Conservation (phyloP, 1,140 invertebrate genomes). For the Akabosia matsudoensis region DNA sequence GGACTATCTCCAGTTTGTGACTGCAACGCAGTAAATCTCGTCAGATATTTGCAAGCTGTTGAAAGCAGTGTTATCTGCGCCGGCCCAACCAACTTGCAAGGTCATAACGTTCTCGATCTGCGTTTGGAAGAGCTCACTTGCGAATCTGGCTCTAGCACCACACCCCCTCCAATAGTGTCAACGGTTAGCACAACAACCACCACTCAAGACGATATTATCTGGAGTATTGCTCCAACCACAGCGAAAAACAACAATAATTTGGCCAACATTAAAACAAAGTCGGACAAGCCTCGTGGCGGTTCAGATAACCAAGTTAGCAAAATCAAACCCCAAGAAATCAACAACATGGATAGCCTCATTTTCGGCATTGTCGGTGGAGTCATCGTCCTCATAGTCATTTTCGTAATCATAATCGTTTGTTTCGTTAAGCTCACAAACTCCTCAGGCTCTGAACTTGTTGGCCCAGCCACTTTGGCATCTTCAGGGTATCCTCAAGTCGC, state of each 20-base stretch:
- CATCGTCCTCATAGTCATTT: conserved; percentile 80
- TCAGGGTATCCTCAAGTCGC: conserved; percentile 32
- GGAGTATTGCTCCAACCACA: conserved; percentile 69
- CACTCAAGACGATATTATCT: conserved; percentile 64
- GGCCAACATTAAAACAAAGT: not conserved
- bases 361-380: conserved; percentile 88
- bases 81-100: conserved; percentile 64
- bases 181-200: conserved; percentile 55
- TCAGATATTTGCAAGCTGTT: conserved; percentile 66
- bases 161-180: conserved; percentile 49
- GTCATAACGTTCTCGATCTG: conserved; percentile 67
- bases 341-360: conserved; percentile 84
- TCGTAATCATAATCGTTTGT: conserved; percentile 77
- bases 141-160: conserved; percentile 57
- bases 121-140: conserved; percentile 75
- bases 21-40: conserved; percentile 72
- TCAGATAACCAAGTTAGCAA: conserved; percentile 48
- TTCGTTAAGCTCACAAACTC: conserved; percentile 62
- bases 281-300: not conserved
- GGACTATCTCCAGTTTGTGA: conserved; percentile 78
- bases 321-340: conserved; percentile 55
- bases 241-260: conserved; percentile 53
- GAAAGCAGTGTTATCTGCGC: conserved; percentile 61
- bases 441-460: not conserved
- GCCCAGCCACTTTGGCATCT: not conserved